Evolutionary conservation across 2,113 vertebrate genomes (phyloP).

Genomic region (Bostrychus sinensis): DNA sequence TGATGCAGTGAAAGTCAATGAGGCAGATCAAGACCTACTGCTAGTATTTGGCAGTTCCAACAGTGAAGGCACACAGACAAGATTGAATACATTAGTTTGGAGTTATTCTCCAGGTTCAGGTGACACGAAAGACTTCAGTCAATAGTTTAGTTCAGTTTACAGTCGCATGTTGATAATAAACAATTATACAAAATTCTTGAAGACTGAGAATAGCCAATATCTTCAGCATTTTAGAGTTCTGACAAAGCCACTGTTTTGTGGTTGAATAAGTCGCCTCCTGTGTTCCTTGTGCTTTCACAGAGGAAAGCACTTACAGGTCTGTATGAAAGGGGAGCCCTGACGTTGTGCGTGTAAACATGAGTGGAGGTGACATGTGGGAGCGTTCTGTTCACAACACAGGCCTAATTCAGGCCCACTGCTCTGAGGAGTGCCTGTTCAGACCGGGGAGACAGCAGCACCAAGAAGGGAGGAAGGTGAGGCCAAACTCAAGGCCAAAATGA

Average conservation of each 20-base stretch:
- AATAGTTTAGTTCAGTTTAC: too few relatives aligned
- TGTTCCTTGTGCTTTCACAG: constrained; percentile 45
- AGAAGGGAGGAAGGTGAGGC: constrained; percentile 35
- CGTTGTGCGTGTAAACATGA: constrained; percentile 42
- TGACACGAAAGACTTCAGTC: too few relatives aligned
- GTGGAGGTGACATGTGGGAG: constrained; percentile 36
- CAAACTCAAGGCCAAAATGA: neutral
- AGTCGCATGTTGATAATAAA: too few relatives aligned
- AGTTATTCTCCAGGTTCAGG: too few relatives aligned
- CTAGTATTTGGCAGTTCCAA: too few relatives aligned
- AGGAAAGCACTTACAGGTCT: constrained; percentile 8
- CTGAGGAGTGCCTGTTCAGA: constrained; percentile 59
- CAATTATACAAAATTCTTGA: too few relatives aligned
- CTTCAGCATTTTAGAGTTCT: neutral
- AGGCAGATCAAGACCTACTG: too few relatives aligned
- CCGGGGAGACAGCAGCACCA: constrained; percentile 19
- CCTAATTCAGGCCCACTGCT: constrained; percentile 58
- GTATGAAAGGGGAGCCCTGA: constrained; percentile 23
- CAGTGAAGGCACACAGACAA: too few relatives aligned
- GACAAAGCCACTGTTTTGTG: neutral
- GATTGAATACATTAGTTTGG: too few relatives aligned
- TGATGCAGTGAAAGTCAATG: too few relatives aligned
- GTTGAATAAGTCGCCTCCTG: neutral
- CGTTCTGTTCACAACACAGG: constrained; percentile 59
- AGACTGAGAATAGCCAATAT: too few relatives aligned